Evolutionary conservation across 64 coral and sea anemone species (phyloP), one percentile per base, ranked within the genome.

Genomic region (Acropora tenuis): DNA sequence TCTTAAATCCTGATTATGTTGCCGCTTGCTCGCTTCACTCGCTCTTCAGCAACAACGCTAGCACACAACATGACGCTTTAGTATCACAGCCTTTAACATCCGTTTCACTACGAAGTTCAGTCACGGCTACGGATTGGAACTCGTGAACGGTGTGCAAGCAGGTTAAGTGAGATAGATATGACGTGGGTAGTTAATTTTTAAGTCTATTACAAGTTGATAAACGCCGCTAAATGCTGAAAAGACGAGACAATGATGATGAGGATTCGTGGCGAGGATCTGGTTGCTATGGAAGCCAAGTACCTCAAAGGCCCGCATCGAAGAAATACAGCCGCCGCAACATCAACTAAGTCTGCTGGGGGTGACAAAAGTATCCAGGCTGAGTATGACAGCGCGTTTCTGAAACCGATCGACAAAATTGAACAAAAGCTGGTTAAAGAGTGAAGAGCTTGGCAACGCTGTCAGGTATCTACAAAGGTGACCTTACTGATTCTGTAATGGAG

Each of bases 221-320:
- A 77, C 16, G 86, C 86, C 42, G 86, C 86, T 58, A 41, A 88
- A 7, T 42, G 53, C 53, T 18, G 86, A 6, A 17, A 50, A 2
- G 86, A 88, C 43, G 86, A 88, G 46, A 49, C 3, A 50, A 88
- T 88, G 86, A 11, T 59, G 50, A 88, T 53, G 52, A 76, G 86
- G 53, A 88, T 76, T 59, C 69, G 73, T 40, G 40, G 74, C 16
- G 50, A 77, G 43, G 86, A 88, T 77, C 86, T 88, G 6, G 57
- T 88, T 43, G 86, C 86, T 88, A 13, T 76, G 8, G 48, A 88
- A 13, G 86, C 73, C 4, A 88, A 88, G 48, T 88, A 88, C 55
- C 86, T 76, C 49, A 49, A 49, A 57, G 73, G 68, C 6, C 76
- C 50, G 57, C 59, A 76, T 44, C 48, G 57, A 76, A 76, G 86